Conservation (phyloP, 2,888 invertebrate genomes). For the Phymatocera aterrima region DNA sequence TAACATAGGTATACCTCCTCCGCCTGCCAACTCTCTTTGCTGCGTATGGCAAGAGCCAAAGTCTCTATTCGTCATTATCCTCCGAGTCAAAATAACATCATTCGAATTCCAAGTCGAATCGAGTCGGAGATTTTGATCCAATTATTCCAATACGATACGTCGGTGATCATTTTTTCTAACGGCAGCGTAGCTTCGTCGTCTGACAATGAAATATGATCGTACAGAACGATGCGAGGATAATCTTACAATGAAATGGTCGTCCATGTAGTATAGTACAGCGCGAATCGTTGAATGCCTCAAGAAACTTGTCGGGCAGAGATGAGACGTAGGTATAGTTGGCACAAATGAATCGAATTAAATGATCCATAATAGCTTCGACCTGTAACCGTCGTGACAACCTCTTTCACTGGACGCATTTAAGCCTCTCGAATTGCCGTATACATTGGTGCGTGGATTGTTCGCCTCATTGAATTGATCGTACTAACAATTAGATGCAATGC, state of each 20-base stretch:
- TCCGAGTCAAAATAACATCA: too few species aligned
- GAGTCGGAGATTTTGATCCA: neutral
- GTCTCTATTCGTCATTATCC: too few species aligned
- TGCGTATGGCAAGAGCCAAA: too few species aligned
- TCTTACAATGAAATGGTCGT: neutral
- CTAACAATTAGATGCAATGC: constrained; percentile 12
- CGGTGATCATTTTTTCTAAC: neutral
- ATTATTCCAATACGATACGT: neutral
- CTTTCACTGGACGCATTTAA: constrained; percentile 4
- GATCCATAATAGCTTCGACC: constrained; percentile 8
- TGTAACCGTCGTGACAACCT: constrained; percentile 6
- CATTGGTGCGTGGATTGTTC: neutral
- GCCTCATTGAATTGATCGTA: constrained; percentile 16
- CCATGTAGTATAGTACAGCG: neutral
- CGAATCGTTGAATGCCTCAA: neutral
- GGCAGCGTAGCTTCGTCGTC: too few species aligned
- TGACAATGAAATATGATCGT: neutral
- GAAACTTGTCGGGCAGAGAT: neutral
- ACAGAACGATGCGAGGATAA: neutral
- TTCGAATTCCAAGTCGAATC: too few species aligned
- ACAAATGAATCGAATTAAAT: constrained; percentile 33
- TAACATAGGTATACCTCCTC: too few species aligned
- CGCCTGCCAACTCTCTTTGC: too few species aligned
- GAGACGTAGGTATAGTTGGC: neutral
- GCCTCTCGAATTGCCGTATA: neutral